A percentile compares a stretch with the other conserved stretches of the same genome.
Conservation (phyloP, 2,888 invertebrate species). For the Philaethria dido region DNA sequence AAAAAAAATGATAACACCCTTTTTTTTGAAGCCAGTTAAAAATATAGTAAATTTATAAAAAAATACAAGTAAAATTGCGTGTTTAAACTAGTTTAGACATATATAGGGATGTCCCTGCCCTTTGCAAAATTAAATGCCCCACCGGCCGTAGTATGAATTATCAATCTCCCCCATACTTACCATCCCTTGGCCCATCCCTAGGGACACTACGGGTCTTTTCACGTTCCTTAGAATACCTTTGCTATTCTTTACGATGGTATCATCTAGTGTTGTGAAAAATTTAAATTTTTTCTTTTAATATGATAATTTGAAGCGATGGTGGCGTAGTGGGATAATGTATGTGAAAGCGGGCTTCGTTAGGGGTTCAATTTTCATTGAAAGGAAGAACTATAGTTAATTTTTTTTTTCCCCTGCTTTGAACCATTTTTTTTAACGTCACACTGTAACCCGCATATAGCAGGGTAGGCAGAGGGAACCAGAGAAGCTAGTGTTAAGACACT, state of each 20-base stretch:
- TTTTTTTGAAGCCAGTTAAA: too few relatives aligned
- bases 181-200: slow-evolving; percentile 23
- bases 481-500: neutral
- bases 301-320: neutral
- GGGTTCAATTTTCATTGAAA: too few relatives aligned
- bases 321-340: too few relatives aligned
- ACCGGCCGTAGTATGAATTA: slow-evolving; percentile 34
- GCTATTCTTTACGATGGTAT: slow-evolving; percentile 3
- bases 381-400: neutral
- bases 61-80: too few relatives aligned
- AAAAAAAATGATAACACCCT: too few relatives aligned
- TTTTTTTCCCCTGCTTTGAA: neutral
- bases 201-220: slow-evolving; percentile 14
- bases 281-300: slow-evolving; percentile 1
- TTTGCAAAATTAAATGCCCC: slow-evolving; percentile 37
- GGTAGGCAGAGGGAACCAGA: neutral
- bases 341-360: too few relatives aligned
- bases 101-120: slow-evolving; percentile 25
- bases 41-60: too few relatives aligned
- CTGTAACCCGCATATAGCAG: neutral
- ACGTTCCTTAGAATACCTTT: slow-evolving; percentile 9
- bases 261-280: slow-evolving; percentile 2
- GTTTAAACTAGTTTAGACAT: slow-evolving; percentile 14
- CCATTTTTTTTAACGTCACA: neutral
- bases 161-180: slow-evolving; percentile 28